Evolutionary conservation across 2,797 vertebrate genomes (phyloP), one percentile per base, ranked within the genome.

Genomic region (Girardinus metallicus): DNA sequence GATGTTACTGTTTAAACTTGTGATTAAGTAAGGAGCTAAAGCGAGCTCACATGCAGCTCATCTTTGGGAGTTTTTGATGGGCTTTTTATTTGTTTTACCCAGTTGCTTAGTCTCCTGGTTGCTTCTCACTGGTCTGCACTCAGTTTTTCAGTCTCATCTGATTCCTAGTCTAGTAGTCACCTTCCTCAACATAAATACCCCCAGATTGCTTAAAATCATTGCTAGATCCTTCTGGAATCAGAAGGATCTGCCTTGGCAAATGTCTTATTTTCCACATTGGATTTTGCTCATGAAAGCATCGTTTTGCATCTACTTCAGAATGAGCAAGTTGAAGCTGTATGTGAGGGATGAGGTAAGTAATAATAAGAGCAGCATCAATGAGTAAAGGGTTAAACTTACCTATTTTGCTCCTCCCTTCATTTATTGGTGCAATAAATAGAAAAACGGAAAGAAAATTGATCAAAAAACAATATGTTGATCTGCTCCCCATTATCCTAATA

Each of bases 331-430:
- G 31, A 66, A 39, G 34, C 34, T 36, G 10, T 9, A 66, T 13
- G 23, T 13, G 23, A 26, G 23, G 12, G 23, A 70, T n/a, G 39
- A 43, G 39, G 21, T 13, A 6, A 70, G 39, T 43, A 26, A 70
- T 68, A 34, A 41, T 41, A 41, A 15, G 0, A 49, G 47, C 8
- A 21, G 16, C 36, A 66, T 2, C 18, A 43, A n/a, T 13, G 21
- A 21, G 18, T 75, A 29, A 21, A 1, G 44, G 8, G 36, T 49
- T 1, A 18, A 78, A 94, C 95, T 55, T 95, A 97, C 96, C 96
- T 73, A 95, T 94, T 94, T 95, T 96, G 88, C 88, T 96, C 88
- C 94, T 88, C 89, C 95, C 96, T 97, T 92, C 81, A 80, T 93
- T 88, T 87, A 86, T 79, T 87, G 87, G 10, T 73, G 88, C 91